Percentiles rank a stretch among this genome's conserved stretches.
Evolutionary conservation across 1,140 invertebrate species (phyloP).

Genomic region (Philotrypesis tridentata): DNA sequence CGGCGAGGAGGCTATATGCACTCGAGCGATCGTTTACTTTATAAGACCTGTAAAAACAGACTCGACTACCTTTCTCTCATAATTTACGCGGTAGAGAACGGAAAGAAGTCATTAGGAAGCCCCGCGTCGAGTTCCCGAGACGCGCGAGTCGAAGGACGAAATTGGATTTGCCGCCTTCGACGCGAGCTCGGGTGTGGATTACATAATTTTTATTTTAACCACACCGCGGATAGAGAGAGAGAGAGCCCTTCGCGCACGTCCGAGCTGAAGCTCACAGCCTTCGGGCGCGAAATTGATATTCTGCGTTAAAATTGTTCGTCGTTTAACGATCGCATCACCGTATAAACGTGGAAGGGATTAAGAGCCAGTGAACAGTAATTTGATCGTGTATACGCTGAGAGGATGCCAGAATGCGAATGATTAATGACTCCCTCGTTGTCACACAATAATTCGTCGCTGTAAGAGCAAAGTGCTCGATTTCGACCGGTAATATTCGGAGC

Average conservation of each 20-base stretch:
- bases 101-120: neutral
- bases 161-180: neutral
- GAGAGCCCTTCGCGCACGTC: too few species aligned
- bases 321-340: too few species aligned
- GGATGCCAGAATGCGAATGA: neutral
- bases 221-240: too few species aligned
- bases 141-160: neutral
- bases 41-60: slow-evolving; percentile 12
- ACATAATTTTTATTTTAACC: too few species aligned
- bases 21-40: slow-evolving; percentile 3
- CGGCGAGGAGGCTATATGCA: neutral
- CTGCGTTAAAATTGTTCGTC: too few species aligned
- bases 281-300: too few species aligned
- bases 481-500: neutral
- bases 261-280: too few species aligned
- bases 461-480: neutral
- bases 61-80: neutral
- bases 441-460: neutral
- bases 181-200: neutral
- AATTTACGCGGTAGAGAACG: neutral
- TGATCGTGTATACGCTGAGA: neutral
- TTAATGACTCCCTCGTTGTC: neutral
- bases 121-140: neutral
- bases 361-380: neutral
- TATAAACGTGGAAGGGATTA: too few species aligned